Percentiles rank a stretch among this genome's conserved stretches.
phyloP scores from a whole-genome alignment of 2,113 vertebrate genomes.

The Oncorhynchus kisutch region DNA sequence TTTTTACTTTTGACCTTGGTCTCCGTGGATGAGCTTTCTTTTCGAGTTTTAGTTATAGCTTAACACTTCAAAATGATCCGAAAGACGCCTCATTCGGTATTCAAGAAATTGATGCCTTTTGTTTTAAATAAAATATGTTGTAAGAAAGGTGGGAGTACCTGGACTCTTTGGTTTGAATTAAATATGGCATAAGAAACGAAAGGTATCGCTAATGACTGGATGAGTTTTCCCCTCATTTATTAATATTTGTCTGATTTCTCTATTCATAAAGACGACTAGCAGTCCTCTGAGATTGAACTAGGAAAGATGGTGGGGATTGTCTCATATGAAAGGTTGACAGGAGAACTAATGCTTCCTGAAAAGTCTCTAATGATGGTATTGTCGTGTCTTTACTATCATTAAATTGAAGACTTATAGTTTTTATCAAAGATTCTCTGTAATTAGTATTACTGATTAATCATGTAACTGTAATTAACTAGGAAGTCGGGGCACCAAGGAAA shows the following conservation, averaged over 20 bases:
- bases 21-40: conserved; percentile 67
- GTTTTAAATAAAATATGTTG: conserved; percentile 65
- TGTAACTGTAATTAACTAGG: no score
- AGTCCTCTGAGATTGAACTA: conserved; percentile 28
- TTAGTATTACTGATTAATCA: no score
- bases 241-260: conserved; percentile 41
- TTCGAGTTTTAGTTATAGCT: conserved; percentile 60
- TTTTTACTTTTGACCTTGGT: conserved; percentile 71
- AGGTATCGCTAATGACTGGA: conserved; percentile 47
- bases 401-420: no score
- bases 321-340: conserved; percentile 35
- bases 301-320: conserved; percentile 23
- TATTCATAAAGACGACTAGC: conserved; percentile 49
- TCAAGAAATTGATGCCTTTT: conserved; percentile 58
- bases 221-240: conserved; percentile 19
- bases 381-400: no score
- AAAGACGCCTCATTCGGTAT: conserved; percentile 56
- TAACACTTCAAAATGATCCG: conserved; percentile 65
- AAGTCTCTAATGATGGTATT: conserved; percentile 40
- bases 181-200: conserved; percentile 48
- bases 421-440: no score
- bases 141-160: conserved; percentile 41
- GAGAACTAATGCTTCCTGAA: conserved; percentile 45
- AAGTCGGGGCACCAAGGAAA: no score
- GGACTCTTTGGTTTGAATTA: conserved; percentile 63